Percentiles rank a stretch among this genome's conserved stretches.
Evolutionary conservation across 2,113 vertebrate genomes (phyloP).

Genomic region (Stegastes partitus): DNA sequence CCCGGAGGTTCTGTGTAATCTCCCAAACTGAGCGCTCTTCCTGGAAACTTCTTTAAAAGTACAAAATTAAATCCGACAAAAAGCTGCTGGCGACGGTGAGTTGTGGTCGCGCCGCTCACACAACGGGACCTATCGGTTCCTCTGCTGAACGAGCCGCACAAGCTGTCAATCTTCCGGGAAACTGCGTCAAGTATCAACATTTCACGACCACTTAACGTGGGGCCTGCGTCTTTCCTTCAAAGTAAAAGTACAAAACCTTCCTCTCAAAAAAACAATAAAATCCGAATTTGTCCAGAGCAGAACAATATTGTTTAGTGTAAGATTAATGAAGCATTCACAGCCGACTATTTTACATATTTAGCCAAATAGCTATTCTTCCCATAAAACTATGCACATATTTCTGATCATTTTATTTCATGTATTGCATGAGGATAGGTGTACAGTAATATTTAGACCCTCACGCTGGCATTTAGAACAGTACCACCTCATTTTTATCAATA

Average conservation of each 20-base stretch:
- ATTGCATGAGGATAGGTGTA: too few relatives aligned
- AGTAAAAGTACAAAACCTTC: constrained; percentile 41
- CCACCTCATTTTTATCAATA: too few relatives aligned
- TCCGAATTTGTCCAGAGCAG: too few relatives aligned
- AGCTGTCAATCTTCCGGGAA: constrained; percentile 83
- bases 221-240: not conserved
- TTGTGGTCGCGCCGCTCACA: constrained; percentile 17
- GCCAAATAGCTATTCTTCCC: too few relatives aligned
- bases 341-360: too few relatives aligned
- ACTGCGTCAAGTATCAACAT: constrained; percentile 4
- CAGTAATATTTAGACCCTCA: too few relatives aligned
- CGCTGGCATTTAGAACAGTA: too few relatives aligned
- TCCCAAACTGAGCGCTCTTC: not conserved
- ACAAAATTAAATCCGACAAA: constrained; percentile 20
- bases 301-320: too few relatives aligned
- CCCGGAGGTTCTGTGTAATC: not conserved
- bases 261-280: too few relatives aligned
- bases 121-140: constrained; percentile 27
- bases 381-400: too few relatives aligned
- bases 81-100: not conserved
- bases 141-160: constrained; percentile 15
- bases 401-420: too few relatives aligned
- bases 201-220: not conserved
- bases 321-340: too few relatives aligned
- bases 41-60: constrained; percentile 25